A percentile compares a stretch with the other conserved stretches of the same genome.
These are phyloP conservation scores for Tapirus terrestris DNA, from an alignment of 2,113 vertebrate species.

Conservation along the genomic window DNA sequence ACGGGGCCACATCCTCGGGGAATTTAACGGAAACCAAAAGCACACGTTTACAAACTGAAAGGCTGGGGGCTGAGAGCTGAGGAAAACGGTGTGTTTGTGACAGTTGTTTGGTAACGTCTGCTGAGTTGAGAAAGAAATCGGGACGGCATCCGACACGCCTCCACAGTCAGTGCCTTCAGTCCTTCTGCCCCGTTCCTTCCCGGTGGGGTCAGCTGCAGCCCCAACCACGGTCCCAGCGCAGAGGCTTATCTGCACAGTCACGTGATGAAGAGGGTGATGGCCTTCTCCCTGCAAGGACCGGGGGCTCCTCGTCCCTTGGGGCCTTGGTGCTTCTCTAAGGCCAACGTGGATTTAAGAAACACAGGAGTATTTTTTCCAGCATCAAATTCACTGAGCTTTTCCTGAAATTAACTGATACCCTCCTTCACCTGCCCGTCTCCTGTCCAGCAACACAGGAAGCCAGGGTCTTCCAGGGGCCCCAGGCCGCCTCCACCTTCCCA, in stretches of 20 bases:
- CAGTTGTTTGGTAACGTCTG: fast-evolving
- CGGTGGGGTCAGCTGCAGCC: neutral
- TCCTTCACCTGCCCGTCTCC: neutral
- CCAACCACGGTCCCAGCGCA: fast-evolving
- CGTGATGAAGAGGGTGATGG: fast-evolving
- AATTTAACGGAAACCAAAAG: neutral
- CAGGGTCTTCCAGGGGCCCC: neutral
- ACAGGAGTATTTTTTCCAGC: neutral
- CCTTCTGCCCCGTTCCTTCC: fast-evolving
- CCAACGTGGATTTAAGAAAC: neutral
- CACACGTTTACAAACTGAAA: neutral
- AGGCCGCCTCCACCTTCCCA: constrained; percentile 31
- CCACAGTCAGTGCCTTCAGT: fast-evolving
- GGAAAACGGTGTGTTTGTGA: neutral
- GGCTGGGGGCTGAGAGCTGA: fast-evolving
- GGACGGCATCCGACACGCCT: fast-evolving
- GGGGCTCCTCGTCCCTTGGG: fast-evolving
- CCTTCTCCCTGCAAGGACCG: neutral
- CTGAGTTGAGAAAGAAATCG: neutral
- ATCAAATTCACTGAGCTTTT: neutral
- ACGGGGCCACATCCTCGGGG: fast-evolving
- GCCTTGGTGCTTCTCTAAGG: neutral
- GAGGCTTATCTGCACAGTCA: neutral
- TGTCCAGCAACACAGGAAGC: neutral
- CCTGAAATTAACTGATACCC: neutral